Evolutionary conservation across 1,140 invertebrate species (phyloP).

Genomic region (Copidosoma floridanum): DNA sequence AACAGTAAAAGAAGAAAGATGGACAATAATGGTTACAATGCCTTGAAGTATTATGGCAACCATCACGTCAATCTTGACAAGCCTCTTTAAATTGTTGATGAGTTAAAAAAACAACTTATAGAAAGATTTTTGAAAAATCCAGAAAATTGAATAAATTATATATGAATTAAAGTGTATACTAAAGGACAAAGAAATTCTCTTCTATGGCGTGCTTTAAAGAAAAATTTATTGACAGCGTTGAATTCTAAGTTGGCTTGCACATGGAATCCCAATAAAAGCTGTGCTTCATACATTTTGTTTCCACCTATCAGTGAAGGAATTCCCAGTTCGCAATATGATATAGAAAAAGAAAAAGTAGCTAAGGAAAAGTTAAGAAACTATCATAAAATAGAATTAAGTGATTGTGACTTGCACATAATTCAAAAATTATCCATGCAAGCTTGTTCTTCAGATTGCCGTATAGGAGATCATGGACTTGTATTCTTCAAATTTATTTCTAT

Average conservation of each 20-base stretch:
- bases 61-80: not conserved
- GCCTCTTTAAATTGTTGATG: not conserved
- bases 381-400: slow-evolving; percentile 32
- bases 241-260: slow-evolving; percentile 44
- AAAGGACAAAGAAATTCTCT: slow-evolving; percentile 32
- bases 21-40: not conserved
- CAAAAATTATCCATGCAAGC: slow-evolving; percentile 38
- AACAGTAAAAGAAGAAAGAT: not conserved
- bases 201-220: slow-evolving; percentile 37
- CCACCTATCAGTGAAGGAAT: slow-evolving; percentile 24
- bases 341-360: slow-evolving; percentile 39
- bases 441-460: slow-evolving; percentile 50
- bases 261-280: slow-evolving; percentile 31
- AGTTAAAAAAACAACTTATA: too few species aligned
- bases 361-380: slow-evolving; percentile 31
- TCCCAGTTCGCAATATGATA: slow-evolving; percentile 34
- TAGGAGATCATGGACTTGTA: slow-evolving; percentile 38
- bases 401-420: slow-evolving; percentile 51
- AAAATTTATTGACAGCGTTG: slow-evolving; percentile 43
- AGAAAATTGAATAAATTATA: slow-evolving; percentile 11
- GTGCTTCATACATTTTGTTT: slow-evolving; percentile 37
- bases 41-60: not conserved
- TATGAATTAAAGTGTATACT: slow-evolving; percentile 39
- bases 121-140: slow-evolving; percentile 10
- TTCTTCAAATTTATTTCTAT: slow-evolving; percentile 42